Base-by-base conservation (phyloP, 2,888 invertebrate species). In the Synanthedon myopaeformis region DNA sequence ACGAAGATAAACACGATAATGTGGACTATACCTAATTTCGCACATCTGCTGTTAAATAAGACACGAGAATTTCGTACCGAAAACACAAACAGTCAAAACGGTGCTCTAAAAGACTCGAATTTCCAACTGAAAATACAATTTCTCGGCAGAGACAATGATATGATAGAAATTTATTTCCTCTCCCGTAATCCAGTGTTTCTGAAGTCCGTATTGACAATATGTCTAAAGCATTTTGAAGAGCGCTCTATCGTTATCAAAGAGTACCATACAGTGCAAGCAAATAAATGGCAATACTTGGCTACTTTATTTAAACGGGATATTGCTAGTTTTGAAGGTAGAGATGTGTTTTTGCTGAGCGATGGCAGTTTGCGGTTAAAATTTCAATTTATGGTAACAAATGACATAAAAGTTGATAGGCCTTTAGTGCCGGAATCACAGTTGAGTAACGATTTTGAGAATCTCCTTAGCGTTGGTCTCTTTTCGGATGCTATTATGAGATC, bases 61-160 rank as follows among this genome's bases (percentile, higher is more conserved):
- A 65, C 65, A 2, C 64, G 75, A 51, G 86, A 86, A 58, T 77
- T 84, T 57, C 79, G 84, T 13, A 79, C 82, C 0, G 76, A 78
- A 49, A 79, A 75, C 59, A 63, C 68, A 0, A 75, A 75, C 57
- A 76, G 79, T 54, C 58, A 69, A 1, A 57, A 57, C 35, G 56
- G 56, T 14, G 71, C 74, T 14, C 49, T 64, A 3, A 53, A 62
- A 2, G 72, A 78, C 52, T 69, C 74, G 3, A 69, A 70, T 54
- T 85, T 86, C 54, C 81, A 83, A 59, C 59, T 86, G 41, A 87
- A 86, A 65, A 84, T 87, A 77, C 76, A 79, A 54, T 82, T 86
- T 56, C 60, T 83, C 45, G 87, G 87, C 1, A 71, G 74, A 51
- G 74, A 81, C 53, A 82, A 83, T 55, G 85, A 86, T 56, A 73